Base-by-base conservation (phyloP, 1,140 invertebrate genomes). In the Papilio dardanus region DNA sequence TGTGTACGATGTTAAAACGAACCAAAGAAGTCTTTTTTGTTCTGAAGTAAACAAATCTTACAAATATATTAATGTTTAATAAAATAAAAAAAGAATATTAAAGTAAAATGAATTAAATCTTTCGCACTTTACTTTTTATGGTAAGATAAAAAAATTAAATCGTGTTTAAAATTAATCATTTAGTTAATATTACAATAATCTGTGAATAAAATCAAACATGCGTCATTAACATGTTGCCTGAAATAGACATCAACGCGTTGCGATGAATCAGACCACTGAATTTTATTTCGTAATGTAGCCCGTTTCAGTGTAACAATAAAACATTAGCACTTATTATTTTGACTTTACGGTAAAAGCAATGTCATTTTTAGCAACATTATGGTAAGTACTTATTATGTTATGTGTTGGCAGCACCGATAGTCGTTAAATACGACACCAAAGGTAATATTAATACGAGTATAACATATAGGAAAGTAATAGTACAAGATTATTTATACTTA, bases 201-300 rank as follows among this genome's bases (percentile, higher is more conserved):
- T 28, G 21, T 30, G 10, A 58, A 58, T 28, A 28, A 28, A 28
- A 28, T 28, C 10, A 3, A 58, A 58, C 12, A 28, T 58, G 21
- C 54, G 54, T 58, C 54, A 58, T 14, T 3, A 6, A 4, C 21
- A 12, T 12, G 50, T 58, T 28, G 14, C 54, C 54, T 58, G 54
- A 58, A 58, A 58, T 58, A 58, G 54, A 58, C 54, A 58, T 58
- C 54, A 58, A 58, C 54, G 54, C 2, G 54, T 58, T 58, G 21
- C 24, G 24, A 28, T 58, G 54, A 58, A 14, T 28, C 54, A 58
- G 24, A 30, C 12, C 3, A 10, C 21, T 58, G 21, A 21, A 58
- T 3, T 24, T 58, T 24, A 24, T 58, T 14, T 28, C 54, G 21
- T 28, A 58, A 58, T 58, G 21, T 24, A 28, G 3, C 28, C 54